Conservation (phyloP, 2,113 vertebrate genomes). For the Ornithorhynchus anatinus region DNA sequence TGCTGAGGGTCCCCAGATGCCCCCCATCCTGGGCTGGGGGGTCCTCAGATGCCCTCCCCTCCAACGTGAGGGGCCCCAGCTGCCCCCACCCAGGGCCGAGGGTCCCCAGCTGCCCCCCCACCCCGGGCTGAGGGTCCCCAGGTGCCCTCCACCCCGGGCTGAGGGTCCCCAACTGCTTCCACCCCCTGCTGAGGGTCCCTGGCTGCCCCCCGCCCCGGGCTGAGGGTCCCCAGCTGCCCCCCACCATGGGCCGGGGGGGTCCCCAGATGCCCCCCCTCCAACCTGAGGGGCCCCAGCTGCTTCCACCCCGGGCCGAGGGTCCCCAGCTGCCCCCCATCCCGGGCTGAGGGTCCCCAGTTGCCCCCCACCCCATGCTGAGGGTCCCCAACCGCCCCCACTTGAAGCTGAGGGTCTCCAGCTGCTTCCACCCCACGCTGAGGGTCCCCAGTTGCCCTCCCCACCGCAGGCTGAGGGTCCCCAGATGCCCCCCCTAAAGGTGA, state of each 20-base stretch:
- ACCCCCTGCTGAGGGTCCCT: neutral
- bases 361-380: too few relatives aligned
- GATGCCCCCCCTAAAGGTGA: neutral
- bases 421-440: too few relatives aligned
- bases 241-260: neutral
- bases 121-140: neutral
- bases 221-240: neutral
- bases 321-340: too few relatives aligned
- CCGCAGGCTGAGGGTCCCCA: neutral
- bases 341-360: too few relatives aligned
- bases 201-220: neutral
- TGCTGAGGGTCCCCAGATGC: too few relatives aligned
- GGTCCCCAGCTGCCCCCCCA: neutral
- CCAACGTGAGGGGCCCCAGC: neutral
- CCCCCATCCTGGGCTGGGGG: too few relatives aligned
- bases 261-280: too few relatives aligned
- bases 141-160: neutral
- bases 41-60: too few relatives aligned
- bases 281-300: too few relatives aligned
- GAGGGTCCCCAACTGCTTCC: neutral
- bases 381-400: too few relatives aligned
- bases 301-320: too few relatives aligned
- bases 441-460: neutral
- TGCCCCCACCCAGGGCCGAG: neutral
- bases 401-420: too few relatives aligned